These are phyloP conservation scores for Sebastes ruberrimus DNA, from an alignment of 2,797 vertebrate genomes.

Conservation along the genomic window DNA sequence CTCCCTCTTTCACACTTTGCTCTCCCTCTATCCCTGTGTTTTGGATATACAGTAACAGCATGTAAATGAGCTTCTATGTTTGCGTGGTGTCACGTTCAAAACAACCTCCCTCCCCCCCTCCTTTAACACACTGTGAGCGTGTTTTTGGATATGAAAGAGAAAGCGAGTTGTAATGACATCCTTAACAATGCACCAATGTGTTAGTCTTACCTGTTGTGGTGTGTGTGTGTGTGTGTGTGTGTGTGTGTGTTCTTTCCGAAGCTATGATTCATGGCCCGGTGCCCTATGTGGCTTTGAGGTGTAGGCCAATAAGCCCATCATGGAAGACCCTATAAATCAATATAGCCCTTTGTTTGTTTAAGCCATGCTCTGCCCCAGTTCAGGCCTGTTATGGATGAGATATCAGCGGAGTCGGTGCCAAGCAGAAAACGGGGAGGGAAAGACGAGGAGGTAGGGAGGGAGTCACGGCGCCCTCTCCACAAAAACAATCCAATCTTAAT, in stretches of 20 bases:
- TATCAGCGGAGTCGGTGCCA: constrained; percentile 69
- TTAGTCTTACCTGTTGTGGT: constrained; percentile 54
- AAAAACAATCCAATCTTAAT: constrained; percentile 63
- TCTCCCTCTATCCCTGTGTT: constrained; percentile 47
- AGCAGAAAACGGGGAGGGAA: constrained; percentile 22
- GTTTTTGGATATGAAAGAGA: constrained; percentile 34
- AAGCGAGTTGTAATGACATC: constrained; percentile 56
- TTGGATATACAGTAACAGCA: constrained; percentile 49
- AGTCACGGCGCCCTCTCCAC: constrained; percentile 28
- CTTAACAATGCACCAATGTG: constrained; percentile 48
- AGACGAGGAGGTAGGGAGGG: background rate
- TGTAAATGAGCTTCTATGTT: constrained; percentile 76
- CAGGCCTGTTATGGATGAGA: constrained; percentile 76
- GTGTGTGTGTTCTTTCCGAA: constrained; percentile 23
- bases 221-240: background rate
- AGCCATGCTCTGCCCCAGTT: constrained; percentile 69
- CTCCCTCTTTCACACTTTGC: constrained; percentile 54
- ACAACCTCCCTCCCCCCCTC: constrained; percentile 2
- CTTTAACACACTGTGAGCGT: constrained; percentile 29
- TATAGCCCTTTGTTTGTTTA: constrained; percentile 77
- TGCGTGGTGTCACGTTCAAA: constrained; percentile 41
- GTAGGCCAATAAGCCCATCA: constrained; percentile 78
- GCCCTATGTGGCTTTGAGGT: constrained; percentile 71
- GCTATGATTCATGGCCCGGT: constrained; percentile 66
- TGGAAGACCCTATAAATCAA: constrained; percentile 80